phyloP scores from a whole-genome alignment of 2,113 vertebrate species.

The Ophiodon elongatus region DNA sequence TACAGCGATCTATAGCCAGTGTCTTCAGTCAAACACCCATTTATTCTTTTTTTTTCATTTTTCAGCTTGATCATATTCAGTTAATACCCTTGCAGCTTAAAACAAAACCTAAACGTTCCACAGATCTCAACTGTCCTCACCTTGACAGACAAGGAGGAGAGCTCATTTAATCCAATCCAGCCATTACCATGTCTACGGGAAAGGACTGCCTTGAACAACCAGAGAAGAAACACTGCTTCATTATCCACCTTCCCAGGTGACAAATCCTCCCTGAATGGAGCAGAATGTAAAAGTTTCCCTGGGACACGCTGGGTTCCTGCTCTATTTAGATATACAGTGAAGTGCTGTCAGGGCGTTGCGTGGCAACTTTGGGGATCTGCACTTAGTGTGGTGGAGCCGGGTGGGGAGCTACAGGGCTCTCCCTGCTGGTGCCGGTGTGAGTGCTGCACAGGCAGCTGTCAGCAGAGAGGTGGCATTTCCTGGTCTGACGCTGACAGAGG shows the following conservation, averaged over 20 bases:
- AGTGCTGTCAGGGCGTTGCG: constrained; percentile 71
- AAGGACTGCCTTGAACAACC: constrained; percentile 68
- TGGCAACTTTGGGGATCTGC: constrained; percentile 70
- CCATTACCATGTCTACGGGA: constrained; percentile 69
- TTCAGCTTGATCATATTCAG: constrained; percentile 52
- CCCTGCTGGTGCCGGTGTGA: constrained; percentile 85
- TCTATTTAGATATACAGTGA: constrained; percentile 80
- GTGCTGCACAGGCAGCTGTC: constrained; percentile 94
- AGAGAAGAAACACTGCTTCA: constrained; percentile 72
- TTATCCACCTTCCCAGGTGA: constrained; percentile 77
- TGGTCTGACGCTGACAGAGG: constrained; percentile 93
- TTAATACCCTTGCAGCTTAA: constrained; percentile 50
- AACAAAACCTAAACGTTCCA: constrained; percentile 58
- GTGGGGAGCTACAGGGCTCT: constrained; percentile 88
- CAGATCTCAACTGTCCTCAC: constrained; percentile 50
- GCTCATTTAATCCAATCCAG: constrained; percentile 80
- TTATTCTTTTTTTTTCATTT: constrained; percentile 22
- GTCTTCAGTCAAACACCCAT: constrained; percentile 12
- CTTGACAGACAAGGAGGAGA: constrained; percentile 71
- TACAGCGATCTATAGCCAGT: constrained; percentile 24
- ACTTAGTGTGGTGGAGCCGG: constrained; percentile 66
- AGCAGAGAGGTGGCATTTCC: constrained; percentile 93
- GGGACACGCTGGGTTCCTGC: constrained; percentile 69
- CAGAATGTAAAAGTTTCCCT: constrained; percentile 78
- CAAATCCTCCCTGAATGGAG: constrained; percentile 81